Evolutionary conservation across 2,888 invertebrate genomes (phyloP).

Genomic region (Mesodorylaimus sp.): DNA sequence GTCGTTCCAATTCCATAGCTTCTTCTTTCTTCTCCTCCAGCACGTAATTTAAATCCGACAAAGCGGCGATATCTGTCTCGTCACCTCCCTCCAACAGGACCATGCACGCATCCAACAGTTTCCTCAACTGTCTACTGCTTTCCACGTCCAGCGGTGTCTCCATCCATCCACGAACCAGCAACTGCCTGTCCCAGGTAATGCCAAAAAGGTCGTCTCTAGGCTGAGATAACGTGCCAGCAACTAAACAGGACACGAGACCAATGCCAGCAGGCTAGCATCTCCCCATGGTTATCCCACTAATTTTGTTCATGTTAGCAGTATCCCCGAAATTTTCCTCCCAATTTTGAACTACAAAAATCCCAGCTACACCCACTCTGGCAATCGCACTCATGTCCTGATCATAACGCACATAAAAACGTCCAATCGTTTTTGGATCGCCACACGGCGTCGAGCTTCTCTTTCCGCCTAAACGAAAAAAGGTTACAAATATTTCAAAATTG

Average conservation of each 20-base stretch:
- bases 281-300: too few species aligned
- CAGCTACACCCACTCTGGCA: too few species aligned
- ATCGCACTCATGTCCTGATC: too few species aligned
- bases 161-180: constrained; percentile 13
- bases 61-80: constrained; percentile 7
- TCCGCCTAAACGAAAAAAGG: background rate
- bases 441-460: constrained; percentile 3
- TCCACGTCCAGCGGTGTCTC: constrained; percentile 9
- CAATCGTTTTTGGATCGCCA: background rate
- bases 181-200: too few species aligned
- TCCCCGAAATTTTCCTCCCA: too few species aligned
- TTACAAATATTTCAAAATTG: too few species aligned
- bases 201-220: too few species aligned
- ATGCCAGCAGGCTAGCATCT: too few species aligned
- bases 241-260: too few species aligned
- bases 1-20: background rate
- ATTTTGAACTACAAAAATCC: too few species aligned
- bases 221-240: too few species aligned
- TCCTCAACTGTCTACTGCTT: constrained; percentile 8
- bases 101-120: constrained; percentile 11
- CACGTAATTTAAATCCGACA: constrained; percentile 11
- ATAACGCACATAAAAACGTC: constrained; percentile 10
- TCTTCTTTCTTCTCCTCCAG: constrained; percentile 9
- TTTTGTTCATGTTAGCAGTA: too few species aligned
- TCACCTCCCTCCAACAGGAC: constrained; percentile 11